A percentile compares a stretch with the other conserved stretches of the same genome.
phyloP scores from a whole-genome alignment of 2,888 invertebrate genomes.

The Archaeoteleia sp. region DNA sequence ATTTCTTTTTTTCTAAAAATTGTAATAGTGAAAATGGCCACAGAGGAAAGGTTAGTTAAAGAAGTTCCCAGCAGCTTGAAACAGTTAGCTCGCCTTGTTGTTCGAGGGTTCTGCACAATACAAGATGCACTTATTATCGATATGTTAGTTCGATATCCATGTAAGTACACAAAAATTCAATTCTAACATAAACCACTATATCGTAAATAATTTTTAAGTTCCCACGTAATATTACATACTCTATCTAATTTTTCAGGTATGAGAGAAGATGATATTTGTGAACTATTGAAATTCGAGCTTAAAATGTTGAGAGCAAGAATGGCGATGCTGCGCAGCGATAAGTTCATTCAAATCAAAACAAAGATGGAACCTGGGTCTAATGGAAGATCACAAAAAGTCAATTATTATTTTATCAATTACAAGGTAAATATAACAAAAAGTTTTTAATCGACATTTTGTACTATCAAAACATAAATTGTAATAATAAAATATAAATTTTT shows the following conservation, averaged over 20 bases:
- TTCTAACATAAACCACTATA: too few relatives aligned
- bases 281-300: constrained; percentile 93
- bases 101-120: constrained; percentile 93
- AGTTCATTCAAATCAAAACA: constrained; percentile 93
- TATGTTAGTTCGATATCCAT: constrained; percentile 96
- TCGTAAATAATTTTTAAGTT: too few relatives aligned
- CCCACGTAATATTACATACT: too few relatives aligned
- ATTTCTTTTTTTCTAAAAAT: too few relatives aligned
- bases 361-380: constrained; percentile 97
- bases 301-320: constrained; percentile 94
- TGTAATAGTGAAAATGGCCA: too few relatives aligned
- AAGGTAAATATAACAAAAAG: too few relatives aligned
- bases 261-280: constrained; percentile 93
- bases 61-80: constrained; percentile 96
- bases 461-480: too few relatives aligned
- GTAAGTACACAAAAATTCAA: too few relatives aligned
- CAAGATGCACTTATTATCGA: constrained; percentile 97
- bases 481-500: too few relatives aligned
- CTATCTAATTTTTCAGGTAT: constrained; percentile 80
- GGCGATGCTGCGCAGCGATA: constrained; percentile 90
- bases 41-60: too few relatives aligned
- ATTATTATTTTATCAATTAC: constrained; percentile 98
- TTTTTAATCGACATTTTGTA: too few relatives aligned
- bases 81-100: constrained; percentile 92
- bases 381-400: constrained; percentile 96